Percentiles rank a stretch among this genome's conserved stretches.
These are phyloP conservation scores for Octodon degus DNA, from an alignment of 2,113 vertebrate genomes.

Conservation along the genomic window DNA sequence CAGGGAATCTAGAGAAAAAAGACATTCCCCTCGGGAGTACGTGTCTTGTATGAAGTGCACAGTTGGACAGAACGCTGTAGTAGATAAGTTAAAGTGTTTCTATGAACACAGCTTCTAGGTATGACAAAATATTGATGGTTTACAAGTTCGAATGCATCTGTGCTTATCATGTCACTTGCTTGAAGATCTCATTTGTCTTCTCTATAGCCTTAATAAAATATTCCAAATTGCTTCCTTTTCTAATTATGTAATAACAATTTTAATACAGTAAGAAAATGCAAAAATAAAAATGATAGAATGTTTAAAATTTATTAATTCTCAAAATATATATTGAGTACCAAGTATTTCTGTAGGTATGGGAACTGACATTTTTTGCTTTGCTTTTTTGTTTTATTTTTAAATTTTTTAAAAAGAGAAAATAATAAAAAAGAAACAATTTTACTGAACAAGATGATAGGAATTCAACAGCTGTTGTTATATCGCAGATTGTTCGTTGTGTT, in stretches of 20 bases:
- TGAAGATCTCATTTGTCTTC: background rate
- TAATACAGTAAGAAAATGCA: background rate
- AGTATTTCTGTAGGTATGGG: fast-evolving
- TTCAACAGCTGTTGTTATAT: too few species aligned
- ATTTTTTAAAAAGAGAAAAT: too few species aligned
- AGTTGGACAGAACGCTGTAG: background rate
- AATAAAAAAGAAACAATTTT: too few species aligned
- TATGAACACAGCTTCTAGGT: background rate
- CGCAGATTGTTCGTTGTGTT: too few species aligned
- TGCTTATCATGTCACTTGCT: background rate
- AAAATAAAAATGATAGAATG: background rate
- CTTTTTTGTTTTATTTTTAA: too few species aligned
- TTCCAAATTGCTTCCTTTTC: background rate
- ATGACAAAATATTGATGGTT: background rate
- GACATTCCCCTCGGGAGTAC: background rate
- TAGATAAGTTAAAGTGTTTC: background rate
- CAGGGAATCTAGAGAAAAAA: background rate
- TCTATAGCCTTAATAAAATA: background rate
- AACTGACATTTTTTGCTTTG: too few species aligned
- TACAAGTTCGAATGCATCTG: background rate
- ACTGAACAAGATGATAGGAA: too few species aligned
- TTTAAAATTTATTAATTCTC: background rate
- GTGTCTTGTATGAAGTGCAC: too few species aligned
- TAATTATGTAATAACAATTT: background rate
- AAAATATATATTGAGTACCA: background rate